Base-by-base conservation (phyloP, 2,888 invertebrate genomes). In the Drepanosiphum platanoidis region DNA sequence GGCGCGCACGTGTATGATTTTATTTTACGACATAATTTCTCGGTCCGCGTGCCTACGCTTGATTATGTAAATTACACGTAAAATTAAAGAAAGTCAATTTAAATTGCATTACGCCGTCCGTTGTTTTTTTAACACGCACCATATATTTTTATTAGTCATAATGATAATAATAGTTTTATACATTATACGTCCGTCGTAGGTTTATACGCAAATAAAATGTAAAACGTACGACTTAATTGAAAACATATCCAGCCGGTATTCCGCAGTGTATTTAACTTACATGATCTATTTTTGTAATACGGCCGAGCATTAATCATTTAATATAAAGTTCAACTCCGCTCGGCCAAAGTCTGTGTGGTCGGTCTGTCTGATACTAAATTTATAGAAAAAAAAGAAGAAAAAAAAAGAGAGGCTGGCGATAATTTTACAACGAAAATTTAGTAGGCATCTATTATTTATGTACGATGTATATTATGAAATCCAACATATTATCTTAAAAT, bases 251-350 rank as follows among this genome's bases (percentile, higher is more conserved):
- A 8, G 32, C 2, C 9, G 36, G 70, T 36, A 39, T 27, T 42
- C 27, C 3, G 27, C 30, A 13, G 36, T 30, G 46, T 13, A 34
- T 75, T n/a, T 75, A 15, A 11, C 34, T 34, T 74, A 2, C 15
- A 22, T 18, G 34, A 22, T 82, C 71, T 71, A 61, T 58, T 72
- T 82, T 82, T 72, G 39, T 72, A 58, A 13, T 22, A 42, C 68
- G 7, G 11, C 39, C 78, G 22, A 52, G 18, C 52, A 46, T 68
- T 46, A 80, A 52, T 32, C 42, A 66, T 52, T 80, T 42, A 34
- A 68, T 72, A 13, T 61, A n/a, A 52, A 39, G 39, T 82, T 39
- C 36, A 52, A 58, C 39, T 61, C 36, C 22, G 8, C 71, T 27
- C 7, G 13, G 36, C 32, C 36, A 72, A 71, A 30, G n/a, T 15